A percentile compares a stretch with the other conserved stretches of the same genome.
Evolutionary conservation across 2,888 invertebrate genomes (phyloP).

Genomic region (Crocallis elinguaria): DNA sequence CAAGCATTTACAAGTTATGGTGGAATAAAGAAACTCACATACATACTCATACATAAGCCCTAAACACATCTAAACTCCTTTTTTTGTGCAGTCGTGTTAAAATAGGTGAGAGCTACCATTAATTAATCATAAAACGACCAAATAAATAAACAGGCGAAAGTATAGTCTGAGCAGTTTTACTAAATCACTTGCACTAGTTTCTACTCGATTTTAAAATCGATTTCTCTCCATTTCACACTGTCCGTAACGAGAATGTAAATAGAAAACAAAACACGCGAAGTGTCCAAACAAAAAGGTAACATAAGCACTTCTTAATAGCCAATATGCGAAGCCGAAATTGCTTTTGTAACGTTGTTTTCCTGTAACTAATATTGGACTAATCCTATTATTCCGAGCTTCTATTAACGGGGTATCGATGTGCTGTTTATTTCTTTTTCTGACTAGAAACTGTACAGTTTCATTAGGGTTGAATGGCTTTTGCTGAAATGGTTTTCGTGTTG

Average conservation of each 20-base stretch:
- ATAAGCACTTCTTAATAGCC: conserved; percentile 73
- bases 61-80: no score
- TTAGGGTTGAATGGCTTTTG: conserved; percentile 30
- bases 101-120: no score
- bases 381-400: conserved; percentile 68
- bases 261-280: conserved; percentile 45
- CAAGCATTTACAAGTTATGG: no score
- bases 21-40: no score
- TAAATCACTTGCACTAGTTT: no score
- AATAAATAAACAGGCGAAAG: no score
- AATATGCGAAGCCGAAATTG: conserved; percentile 83
- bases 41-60: no score
- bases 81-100: no score
- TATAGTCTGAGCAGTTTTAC: not conserved
- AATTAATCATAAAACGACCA: no score
- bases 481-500: conserved; percentile 23
- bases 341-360: conserved; percentile 80
- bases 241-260: conserved; percentile 31
- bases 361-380: conserved; percentile 77
- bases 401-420: conserved; percentile 48
- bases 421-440: conserved; percentile 48
- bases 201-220: not conserved
- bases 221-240: not conserved
- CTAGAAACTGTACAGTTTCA: conserved; percentile 36
- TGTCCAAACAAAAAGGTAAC: conserved; percentile 43